phyloP scores from a whole-genome alignment of 2,888 invertebrate genomes.

The Monochamus alternatus region DNA sequence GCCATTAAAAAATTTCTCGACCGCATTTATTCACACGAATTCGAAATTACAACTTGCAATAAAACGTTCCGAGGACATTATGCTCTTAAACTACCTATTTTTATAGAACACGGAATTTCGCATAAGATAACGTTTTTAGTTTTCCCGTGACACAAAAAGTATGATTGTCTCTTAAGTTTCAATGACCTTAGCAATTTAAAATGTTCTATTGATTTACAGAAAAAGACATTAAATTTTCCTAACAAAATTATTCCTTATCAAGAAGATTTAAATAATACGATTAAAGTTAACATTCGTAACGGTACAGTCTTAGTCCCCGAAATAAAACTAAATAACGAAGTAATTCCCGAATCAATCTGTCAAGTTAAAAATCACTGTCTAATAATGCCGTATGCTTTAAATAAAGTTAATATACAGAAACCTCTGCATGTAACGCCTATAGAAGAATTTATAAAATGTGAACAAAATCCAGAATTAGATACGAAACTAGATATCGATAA shows the following conservation, averaged over 20 bases:
- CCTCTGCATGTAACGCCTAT: not conserved
- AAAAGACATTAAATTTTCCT: not conserved
- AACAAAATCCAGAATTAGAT: not conserved
- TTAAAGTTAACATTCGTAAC: not conserved
- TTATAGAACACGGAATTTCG: not conserved
- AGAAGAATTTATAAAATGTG: not conserved
- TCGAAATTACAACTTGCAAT: slow-evolving; percentile 3
- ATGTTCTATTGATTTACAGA: not conserved
- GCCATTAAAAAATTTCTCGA: not conserved
- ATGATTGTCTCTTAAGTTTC: not conserved
- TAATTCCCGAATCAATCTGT: not conserved
- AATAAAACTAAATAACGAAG: not conserved
- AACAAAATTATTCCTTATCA: not conserved
- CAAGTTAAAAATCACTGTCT: not conserved
- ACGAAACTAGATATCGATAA: not conserved
- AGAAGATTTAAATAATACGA: not conserved
- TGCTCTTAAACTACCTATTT: not conserved
- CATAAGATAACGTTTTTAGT: not conserved
- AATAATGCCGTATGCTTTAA: not conserved
- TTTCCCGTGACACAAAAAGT: not conserved
- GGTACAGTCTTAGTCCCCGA: not conserved
- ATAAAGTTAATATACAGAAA: not conserved
- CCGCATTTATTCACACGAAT: not conserved
- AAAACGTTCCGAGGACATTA: not conserved
- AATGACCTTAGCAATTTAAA: not conserved